Conservation (phyloP, 2,113 vertebrate genomes). For the Saguinus midas region DNA sequence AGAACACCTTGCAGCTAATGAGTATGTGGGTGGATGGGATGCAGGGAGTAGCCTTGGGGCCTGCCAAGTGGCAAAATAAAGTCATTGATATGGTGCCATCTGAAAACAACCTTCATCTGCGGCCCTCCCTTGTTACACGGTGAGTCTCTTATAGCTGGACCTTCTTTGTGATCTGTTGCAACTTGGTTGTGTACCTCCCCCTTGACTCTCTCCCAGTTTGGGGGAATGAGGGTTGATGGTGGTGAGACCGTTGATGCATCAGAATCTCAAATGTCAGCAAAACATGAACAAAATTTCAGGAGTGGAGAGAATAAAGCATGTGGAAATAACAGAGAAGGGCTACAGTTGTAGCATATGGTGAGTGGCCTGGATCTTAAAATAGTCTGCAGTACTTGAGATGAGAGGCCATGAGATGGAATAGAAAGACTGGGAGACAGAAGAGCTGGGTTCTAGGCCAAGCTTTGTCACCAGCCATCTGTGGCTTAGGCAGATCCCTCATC, state of each 20-base stretch:
- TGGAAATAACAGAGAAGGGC: not conserved
- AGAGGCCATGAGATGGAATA: not conserved
- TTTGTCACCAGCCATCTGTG: not conserved
- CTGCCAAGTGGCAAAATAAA: not conserved
- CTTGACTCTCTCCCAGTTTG: not conserved
- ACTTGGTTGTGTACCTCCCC: not conserved
- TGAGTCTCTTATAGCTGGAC: not conserved
- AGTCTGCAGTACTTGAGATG: not conserved
- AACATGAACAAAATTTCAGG: not conserved
- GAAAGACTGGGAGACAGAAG: not conserved
- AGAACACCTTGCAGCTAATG: not conserved
- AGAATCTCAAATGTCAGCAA: not conserved
- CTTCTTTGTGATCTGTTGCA: not conserved
- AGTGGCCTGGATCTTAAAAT: not conserved
- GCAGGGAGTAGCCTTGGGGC: not conserved
- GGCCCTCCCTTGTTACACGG: not conserved
- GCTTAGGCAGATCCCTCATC: not conserved
- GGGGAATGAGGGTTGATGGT: not conserved
- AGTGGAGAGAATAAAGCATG: not conserved
- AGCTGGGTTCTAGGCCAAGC: not conserved
- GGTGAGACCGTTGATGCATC: not conserved
- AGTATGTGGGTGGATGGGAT: not conserved
- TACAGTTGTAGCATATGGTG: no score
- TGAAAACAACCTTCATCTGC: not conserved
- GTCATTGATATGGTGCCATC: not conserved